phyloP scores from a whole-genome alignment of 2,113 vertebrate genomes.

The Meleagris gallopavo region DNA sequence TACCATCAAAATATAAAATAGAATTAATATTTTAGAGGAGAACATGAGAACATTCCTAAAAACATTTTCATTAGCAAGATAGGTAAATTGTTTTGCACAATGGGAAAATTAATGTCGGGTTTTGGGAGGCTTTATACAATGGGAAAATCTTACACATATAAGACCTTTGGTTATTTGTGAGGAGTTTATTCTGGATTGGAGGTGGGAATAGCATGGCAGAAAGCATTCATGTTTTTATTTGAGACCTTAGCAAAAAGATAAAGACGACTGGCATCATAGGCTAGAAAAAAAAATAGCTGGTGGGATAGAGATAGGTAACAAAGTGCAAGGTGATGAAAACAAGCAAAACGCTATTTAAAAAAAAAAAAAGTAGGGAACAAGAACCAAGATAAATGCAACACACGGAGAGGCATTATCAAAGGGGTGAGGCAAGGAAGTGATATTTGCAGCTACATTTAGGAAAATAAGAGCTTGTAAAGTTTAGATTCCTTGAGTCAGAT shows the following conservation, averaged over 20 bases:
- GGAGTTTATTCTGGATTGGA: not conserved
- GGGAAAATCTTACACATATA: not conserved
- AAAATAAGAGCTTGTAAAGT: not conserved
- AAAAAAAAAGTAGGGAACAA: not conserved
- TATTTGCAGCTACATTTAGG: not conserved
- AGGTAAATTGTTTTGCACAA: not conserved
- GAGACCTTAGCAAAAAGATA: not conserved
- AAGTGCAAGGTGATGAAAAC: not conserved
- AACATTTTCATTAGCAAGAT: not conserved
- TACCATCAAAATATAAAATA: not conserved
- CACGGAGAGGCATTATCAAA: not conserved
- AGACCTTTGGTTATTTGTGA: not conserved
- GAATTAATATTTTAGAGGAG: not conserved
- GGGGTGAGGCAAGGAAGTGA: not conserved
- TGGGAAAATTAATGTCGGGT: not conserved
- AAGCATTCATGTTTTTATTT: not conserved
- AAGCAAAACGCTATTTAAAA: not conserved
- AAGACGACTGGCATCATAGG: not conserved
- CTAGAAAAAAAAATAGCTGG: not conserved
- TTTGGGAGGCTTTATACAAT: not conserved
- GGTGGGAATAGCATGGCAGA: rapidly evolving
- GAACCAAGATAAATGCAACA: not conserved
- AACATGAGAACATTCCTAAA: not conserved
- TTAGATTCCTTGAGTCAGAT: not conserved
- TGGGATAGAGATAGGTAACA: not conserved